Evolutionary conservation across 2,888 invertebrate genomes (phyloP), one percentile per base, ranked within the genome.

Genomic region (Ophion slaviceki): DNA sequence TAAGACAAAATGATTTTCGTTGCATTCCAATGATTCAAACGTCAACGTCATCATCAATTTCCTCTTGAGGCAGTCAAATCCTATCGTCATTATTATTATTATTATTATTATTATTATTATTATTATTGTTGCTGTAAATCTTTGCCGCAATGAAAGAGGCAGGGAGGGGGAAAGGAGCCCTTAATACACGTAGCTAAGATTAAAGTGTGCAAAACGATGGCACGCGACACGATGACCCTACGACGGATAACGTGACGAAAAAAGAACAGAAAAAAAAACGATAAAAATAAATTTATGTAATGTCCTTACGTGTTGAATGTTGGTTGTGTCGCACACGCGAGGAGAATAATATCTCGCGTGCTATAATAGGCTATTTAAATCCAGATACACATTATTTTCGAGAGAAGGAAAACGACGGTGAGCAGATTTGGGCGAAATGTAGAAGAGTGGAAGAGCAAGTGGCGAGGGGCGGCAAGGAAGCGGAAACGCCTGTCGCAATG

Each of bases 251-350:
- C 32, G 36, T 36, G 24, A 59, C 36, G 40, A 20, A 40, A 78
- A 62, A 59, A 66, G 64, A 47, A 67, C 47, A 40, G 66, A n/a
- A 79, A 68, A 79, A 68, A 82, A 80, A 81, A 78, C 78, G 87
- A 85, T 79, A 87, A 88, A 81, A 70, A 85, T 84, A 86, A 90
- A 89, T 91, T 74, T 86, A 90, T 91, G 91, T 91, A 90, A 91
- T 90, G 90, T 92, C 85, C 84, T 86, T 91, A 88, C 83, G 85
- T 91, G 90, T 92, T 91, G 89, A 88, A 87, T 92, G 90, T 91
- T 91, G 88, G 89, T 87, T 86, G 89, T 90, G 86, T 87, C 88
- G 79, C 88, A 85, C 86, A 86, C 75, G 85, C 76, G 80, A 66
- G 78, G 67, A 86, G 79, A 82, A 57, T 28, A 45, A 20, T 47